A percentile compares a stretch with the other conserved stretches of the same genome.
phyloP scores from a whole-genome alignment of 2,797 vertebrate genomes.

The Ambastaia sidthimunki region DNA sequence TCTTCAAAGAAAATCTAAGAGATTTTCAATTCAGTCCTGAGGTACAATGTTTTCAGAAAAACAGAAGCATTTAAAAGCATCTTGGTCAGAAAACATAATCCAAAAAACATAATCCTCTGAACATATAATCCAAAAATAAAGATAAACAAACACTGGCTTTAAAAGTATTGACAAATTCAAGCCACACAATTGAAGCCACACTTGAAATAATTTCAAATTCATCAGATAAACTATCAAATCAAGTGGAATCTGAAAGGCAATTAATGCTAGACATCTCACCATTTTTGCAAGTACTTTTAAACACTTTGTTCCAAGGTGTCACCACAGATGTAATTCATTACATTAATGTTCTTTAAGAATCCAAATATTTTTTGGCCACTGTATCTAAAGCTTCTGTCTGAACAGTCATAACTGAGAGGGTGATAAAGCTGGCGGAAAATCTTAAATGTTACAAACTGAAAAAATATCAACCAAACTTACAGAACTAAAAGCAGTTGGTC shows the following conservation, averaged over 20 bases:
- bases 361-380: too few relatives aligned
- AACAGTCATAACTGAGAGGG: background rate
- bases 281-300: background rate
- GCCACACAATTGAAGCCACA: too few relatives aligned
- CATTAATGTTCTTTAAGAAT: too few relatives aligned
- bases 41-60: background rate
- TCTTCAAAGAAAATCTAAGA: conserved; percentile 7
- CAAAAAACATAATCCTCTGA: too few relatives aligned
- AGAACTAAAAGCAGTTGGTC: background rate
- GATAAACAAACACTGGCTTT: background rate
- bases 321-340: too few relatives aligned
- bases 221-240: background rate
- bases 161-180: background rate
- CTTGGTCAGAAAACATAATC: background rate
- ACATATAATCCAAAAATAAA: background rate
- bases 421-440: background rate
- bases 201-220: too few relatives aligned
- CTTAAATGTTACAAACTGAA: background rate
- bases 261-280: background rate
- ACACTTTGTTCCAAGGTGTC: background rate
- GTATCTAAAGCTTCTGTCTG: background rate
- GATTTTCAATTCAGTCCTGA: background rate
- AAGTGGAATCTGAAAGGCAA: background rate
- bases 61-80: background rate
- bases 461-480: conserved; percentile 2